Conservation (phyloP, 92 coral and sea anemone genomes). For the Siderastrea radians region DNA sequence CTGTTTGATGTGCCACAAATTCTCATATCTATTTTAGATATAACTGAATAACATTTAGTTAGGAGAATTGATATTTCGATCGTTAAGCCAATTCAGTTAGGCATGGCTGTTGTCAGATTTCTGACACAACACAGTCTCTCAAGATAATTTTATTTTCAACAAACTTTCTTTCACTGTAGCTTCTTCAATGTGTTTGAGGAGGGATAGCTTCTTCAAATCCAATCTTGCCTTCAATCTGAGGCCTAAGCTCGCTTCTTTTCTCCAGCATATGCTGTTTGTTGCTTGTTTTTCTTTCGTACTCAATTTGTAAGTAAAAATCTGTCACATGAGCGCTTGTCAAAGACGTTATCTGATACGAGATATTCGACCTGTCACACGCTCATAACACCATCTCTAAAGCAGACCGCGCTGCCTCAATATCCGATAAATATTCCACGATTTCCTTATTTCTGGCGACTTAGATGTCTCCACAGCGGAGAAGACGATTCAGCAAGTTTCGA, state of each 20-base stretch:
- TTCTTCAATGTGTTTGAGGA: neutral
- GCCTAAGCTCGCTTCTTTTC: neutral
- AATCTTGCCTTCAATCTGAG: neutral
- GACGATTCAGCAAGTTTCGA: constrained; percentile 43
- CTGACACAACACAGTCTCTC: neutral
- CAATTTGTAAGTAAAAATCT: neutral
- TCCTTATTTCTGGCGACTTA: constrained; percentile 12
- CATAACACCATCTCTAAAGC: neutral
- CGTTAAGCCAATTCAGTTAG: neutral
- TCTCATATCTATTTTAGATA: neutral
- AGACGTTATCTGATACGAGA: constrained; percentile 24
- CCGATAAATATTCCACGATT: constrained; percentile 1
- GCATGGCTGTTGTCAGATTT: neutral
- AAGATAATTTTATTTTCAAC: neutral
- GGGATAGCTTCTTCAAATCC: neutral
- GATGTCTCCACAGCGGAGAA: constrained; percentile 51
- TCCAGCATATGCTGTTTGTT: neutral
- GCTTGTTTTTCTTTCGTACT: constrained; percentile 21
- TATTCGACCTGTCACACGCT: constrained; percentile 19
- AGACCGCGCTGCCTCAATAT: constrained; percentile 19
- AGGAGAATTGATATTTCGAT: constrained; percentile 13
- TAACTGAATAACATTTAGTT: neutral
- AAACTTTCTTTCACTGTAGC: no score
- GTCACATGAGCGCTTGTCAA: constrained; percentile 27
- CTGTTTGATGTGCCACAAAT: neutral